A percentile compares a stretch with the other conserved stretches of the same genome.
Conservation (phyloP, 2,888 invertebrate genomes). For the Microctonus brassicae region DNA sequence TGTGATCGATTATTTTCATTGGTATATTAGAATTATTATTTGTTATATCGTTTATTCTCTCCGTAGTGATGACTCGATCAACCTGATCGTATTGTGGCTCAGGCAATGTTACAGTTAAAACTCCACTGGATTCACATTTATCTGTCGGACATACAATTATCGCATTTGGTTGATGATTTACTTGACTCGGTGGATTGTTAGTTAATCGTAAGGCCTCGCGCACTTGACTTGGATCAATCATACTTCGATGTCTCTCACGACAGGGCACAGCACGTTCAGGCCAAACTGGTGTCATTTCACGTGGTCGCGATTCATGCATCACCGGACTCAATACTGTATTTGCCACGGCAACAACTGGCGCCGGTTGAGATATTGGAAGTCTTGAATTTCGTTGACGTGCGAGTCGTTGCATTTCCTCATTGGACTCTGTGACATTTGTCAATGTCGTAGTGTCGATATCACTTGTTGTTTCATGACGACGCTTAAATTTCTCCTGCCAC, state of each 20-base stretch:
- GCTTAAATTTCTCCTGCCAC: conserved; percentile 80
- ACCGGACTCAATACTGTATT: conserved; percentile 68
- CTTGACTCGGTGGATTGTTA: conserved; percentile 60
- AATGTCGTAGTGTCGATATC: conserved; percentile 66
- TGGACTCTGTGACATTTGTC: conserved; percentile 66
- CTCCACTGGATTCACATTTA: conserved; percentile 34
- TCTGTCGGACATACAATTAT: conserved; percentile 40
- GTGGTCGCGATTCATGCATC: conserved; percentile 66
- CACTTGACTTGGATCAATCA: conserved; percentile 70
- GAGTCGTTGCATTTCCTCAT: conserved; percentile 68
- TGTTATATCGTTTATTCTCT: not conserved
- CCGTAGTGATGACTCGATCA: conserved; percentile 25
- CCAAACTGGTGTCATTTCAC: conserved; percentile 58
- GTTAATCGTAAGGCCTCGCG: conserved; percentile 59
- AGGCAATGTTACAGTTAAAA: conserved; percentile 33
- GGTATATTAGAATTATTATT: not conserved
- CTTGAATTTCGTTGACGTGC: conserved; percentile 64
- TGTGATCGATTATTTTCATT: conserved; percentile 25
- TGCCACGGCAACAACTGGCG: conserved; percentile 65
- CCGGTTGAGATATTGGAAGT: conserved; percentile 57
- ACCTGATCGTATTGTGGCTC: conserved; percentile 33
- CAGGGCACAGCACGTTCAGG: conserved; percentile 66
- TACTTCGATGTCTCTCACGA: conserved; percentile 67
- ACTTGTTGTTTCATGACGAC: conserved; percentile 59
- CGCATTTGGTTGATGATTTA: conserved; percentile 46